A percentile compares a stretch with the other conserved stretches of the same genome.
Evolutionary conservation across 2,113 vertebrate species (phyloP).

Genomic region (Myotis brandtii): DNA sequence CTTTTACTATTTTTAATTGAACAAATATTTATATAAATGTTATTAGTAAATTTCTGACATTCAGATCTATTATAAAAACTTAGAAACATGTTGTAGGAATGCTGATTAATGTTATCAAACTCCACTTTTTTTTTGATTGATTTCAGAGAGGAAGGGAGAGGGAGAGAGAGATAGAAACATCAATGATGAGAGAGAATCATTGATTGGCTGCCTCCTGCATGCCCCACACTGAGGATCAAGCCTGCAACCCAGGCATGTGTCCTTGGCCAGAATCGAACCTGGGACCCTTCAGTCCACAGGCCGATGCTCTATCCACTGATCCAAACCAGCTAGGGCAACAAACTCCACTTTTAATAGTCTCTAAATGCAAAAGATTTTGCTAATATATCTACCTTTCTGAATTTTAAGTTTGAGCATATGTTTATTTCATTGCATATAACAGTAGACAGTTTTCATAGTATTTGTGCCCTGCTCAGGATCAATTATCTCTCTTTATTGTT

Average conservation of each 20-base stretch:
- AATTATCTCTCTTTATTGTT: constrained; percentile 60
- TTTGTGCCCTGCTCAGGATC: constrained; percentile 14
- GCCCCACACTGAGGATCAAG: too few relatives aligned
- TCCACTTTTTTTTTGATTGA: too few relatives aligned
- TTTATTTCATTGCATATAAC: constrained; percentile 53
- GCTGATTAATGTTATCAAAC: constrained; percentile 68
- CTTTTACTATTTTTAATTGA: background rate
- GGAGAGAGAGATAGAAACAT: too few relatives aligned
- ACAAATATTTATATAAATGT: background rate
- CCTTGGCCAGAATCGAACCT: too few relatives aligned
- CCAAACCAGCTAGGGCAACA: background rate
- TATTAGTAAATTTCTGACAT: constrained; percentile 39
- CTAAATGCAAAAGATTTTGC: constrained; percentile 68
- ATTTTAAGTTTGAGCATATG: constrained; percentile 61
- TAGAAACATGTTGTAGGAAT: constrained; percentile 69
- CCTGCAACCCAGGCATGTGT: too few relatives aligned
- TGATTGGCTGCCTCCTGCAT: too few relatives aligned
- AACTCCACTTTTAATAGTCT: constrained; percentile 62
- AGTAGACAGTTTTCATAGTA: constrained; percentile 24
- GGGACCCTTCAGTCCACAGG: too few relatives aligned
- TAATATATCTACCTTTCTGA: constrained; percentile 71
- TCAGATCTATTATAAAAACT: constrained; percentile 73
- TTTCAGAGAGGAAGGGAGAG: too few relatives aligned
- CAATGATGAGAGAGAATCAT: too few relatives aligned
- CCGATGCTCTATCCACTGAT: too few relatives aligned